These are phyloP conservation scores for Trachelus tabidus DNA, from an alignment of 2,888 invertebrate genomes.

Conservation along the genomic window DNA sequence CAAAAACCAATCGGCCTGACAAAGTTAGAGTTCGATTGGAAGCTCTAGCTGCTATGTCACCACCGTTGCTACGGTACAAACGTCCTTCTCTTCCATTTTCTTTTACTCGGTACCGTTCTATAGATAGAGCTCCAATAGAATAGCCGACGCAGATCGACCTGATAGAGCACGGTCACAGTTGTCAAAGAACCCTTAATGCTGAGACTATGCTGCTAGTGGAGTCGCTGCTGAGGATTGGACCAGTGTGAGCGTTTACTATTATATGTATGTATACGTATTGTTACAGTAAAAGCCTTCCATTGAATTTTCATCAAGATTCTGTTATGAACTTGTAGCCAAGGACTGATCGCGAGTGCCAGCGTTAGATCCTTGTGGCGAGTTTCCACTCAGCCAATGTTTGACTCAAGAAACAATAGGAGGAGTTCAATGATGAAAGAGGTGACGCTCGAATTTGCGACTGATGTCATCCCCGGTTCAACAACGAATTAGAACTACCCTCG, in stretches of 20 bases:
- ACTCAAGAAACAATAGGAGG: too few relatives aligned
- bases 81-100: neutral
- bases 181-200: conserved; percentile 42
- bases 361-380: too few relatives aligned
- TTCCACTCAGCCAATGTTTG: too few relatives aligned
- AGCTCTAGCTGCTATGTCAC: neutral
- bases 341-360: too few relatives aligned
- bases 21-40: conserved; percentile 50
- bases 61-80: neutral
- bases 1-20: conserved; percentile 50
- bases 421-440: conserved; percentile 39
- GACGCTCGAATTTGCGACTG: conserved; percentile 21
- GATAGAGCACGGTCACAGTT: conserved; percentile 45
- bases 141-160: conserved; percentile 35
- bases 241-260: too few relatives aligned
- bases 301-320: too few relatives aligned
- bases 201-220: neutral
- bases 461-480: conserved; percentile 26
- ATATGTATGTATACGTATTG: too few relatives aligned
- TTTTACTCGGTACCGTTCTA: neutral
- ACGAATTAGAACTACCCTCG: conserved; percentile 21
- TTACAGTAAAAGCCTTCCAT: too few relatives aligned
- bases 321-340: too few relatives aligned
- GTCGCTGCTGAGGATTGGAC: neutral
- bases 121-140: conserved; percentile 2